Base-by-base conservation (phyloP, 2,888 invertebrate genomes). In the Brachyopa scutellaris region DNA sequence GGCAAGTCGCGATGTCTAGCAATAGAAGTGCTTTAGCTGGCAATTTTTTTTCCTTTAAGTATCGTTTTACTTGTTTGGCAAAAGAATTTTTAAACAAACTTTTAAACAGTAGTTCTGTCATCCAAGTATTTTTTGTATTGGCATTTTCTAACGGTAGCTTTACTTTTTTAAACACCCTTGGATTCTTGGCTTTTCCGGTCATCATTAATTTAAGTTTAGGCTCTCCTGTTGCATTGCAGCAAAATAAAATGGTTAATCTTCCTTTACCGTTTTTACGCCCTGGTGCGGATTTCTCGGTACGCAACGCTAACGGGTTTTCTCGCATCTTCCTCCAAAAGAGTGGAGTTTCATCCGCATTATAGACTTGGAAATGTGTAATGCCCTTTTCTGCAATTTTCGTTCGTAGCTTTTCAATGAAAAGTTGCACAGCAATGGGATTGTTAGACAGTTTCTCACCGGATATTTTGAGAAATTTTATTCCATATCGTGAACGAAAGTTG, bases 301-400 rank as follows among this genome's bases (percentile, higher is more conserved):
- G 38, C 23, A 49, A 21, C n/a, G 38, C 72, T 45, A 51, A 33
- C 36, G 57, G 40, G 21, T 66, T 53, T 21, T 66, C 19, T 33
- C 26, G 26, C 15, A 66, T 6, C 15, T 64, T 59, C 51, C 55
- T 64, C 64, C 73, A 64, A 64, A 73, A 62, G 7, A 62, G 55
- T 17, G 51, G 53, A 38, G 55, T 57, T 17, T 73, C 45, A 62
- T 62, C 45, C 7, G 62, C 55, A 47, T 64, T 73, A 31, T 73
- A 73, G 7, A 62, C 62, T 36, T 73, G 73, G 53, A 38, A 72
- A 36, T 36, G 36, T 36, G 36, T 36, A 23, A 53, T 23, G 19
- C 21, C 33, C 29, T 17, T 67, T 31, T 42, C 40, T 15, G 42
- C 8, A 26, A 53, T 13, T 59, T 70, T 26, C 21, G 15, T 26